Evolutionary conservation across 2,888 invertebrate genomes (phyloP), one percentile per base, ranked within the genome.

Genomic region (Catotricha subobsoleta): DNA sequence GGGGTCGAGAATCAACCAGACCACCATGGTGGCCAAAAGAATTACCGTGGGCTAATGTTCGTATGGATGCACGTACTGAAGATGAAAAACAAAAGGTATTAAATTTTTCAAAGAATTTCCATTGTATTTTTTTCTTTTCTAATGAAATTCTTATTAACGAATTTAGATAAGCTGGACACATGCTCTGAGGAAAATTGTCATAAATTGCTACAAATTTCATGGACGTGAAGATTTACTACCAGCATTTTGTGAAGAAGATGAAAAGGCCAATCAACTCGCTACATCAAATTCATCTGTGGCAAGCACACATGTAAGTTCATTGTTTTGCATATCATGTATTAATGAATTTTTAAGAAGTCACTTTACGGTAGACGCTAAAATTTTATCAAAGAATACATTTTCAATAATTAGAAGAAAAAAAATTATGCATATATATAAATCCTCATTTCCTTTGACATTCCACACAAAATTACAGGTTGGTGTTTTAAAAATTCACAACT

Each of bases 21-120:
- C 95, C 95, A 40, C 81, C 86, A 7, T 95, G 95, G 95, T 95
- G 95, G 95, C 95, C 95, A 18, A 84, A 84, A 62, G 94, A 94
- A 65, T 69, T 95, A 53, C 94, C 95, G 6, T 95, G 94, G 94
- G 94, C 94, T 45, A 95, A 95, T 67, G 94, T 95, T 12, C 72
- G 94, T 50, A 92, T 92, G 84, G 95, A 95, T 66, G 94, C 91
- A 2, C 70, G 95, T 48, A 78, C 87, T 16, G 94, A 94, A 60
- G 91, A 94, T 55, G 91, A 94, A 59, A 95, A 95, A 59, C 92
- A 92, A 64, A 90, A 91, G 76, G 92, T 92, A 63, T 27, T 27
- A 37, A 7, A 21, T 16, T 10, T 29, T 18, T 38, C 15, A n/a
- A n/a, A n/a, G n/a, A n/a, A n/a, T n/a, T n/a, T n/a, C n/a, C n/a